Percentiles rank a stretch among this genome's conserved stretches.
phyloP scores from a whole-genome alignment of 2,888 invertebrate species.

The Nasonia oneida region DNA sequence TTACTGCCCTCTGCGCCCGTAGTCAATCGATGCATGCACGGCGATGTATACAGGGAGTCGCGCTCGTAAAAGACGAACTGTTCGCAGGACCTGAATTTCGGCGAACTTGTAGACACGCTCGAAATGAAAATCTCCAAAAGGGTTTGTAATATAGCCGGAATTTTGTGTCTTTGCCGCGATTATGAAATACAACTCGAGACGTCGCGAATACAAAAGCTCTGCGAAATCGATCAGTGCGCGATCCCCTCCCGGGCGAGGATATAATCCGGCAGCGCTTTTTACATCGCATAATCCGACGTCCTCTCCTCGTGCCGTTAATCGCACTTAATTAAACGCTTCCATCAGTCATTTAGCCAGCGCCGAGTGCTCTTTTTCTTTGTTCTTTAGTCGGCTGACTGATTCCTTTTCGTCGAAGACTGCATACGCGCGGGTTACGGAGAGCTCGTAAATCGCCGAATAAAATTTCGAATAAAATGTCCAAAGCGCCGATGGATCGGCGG shows the following conservation, averaged over 20 bases:
- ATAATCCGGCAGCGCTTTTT: not conserved
- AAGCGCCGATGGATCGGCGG: too few species aligned
- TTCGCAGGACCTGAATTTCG: not conserved
- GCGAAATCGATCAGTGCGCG: not conserved
- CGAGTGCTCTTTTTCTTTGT: not conserved
- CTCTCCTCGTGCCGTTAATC: not conserved
- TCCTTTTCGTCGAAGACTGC: too few species aligned
- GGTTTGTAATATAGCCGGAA: too few species aligned
- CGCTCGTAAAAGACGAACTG: not conserved
- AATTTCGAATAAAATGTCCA: too few species aligned
- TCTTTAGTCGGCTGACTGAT: not conserved
- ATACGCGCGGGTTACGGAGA: too few species aligned
- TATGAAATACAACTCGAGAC: not conserved
- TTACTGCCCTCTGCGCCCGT: not conserved
- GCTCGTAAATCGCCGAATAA: too few species aligned
- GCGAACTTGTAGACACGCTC: not conserved
- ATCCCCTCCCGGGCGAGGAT: not conserved
- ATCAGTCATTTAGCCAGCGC: not conserved
- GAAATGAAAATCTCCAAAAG: not conserved
- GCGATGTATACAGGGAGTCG: not conserved
- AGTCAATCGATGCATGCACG: not conserved
- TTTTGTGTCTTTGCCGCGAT: not conserved
- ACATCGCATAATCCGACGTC: not conserved
- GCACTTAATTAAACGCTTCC: constrained; percentile 16
- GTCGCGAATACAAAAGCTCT: too few species aligned